A percentile compares a stretch with the other conserved stretches of the same genome.
These are phyloP conservation scores for Etheostoma nigrum DNA, from an alignment of 2,797 vertebrate species.

Conservation along the genomic window DNA sequence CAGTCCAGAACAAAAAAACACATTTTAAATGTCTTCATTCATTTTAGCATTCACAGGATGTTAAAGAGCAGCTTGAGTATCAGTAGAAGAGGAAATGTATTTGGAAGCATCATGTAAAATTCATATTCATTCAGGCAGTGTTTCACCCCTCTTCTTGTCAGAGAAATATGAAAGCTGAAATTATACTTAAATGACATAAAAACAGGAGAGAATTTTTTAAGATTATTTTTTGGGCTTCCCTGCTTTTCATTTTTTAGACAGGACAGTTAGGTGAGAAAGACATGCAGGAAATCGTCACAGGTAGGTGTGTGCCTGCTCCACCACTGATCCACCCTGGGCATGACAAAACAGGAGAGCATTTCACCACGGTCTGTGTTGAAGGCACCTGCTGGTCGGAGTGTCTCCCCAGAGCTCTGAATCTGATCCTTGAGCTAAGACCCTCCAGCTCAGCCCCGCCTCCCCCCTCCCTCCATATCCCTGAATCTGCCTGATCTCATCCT, in stretches of 20 bases:
- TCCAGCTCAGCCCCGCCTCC: not conserved
- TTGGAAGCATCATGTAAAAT: not conserved
- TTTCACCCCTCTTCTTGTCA: not conserved
- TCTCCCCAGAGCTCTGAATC: conserved; percentile 16
- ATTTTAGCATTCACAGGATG: not conserved
- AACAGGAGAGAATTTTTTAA: not conserved
- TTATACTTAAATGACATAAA: not conserved
- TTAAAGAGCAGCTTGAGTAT: not conserved
- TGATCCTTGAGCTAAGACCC: conserved; percentile 23
- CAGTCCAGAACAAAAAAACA: not conserved
- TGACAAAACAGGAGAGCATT: not conserved
- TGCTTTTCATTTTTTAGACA: too few relatives aligned
- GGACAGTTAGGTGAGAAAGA: too few relatives aligned
- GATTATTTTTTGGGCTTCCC: too few relatives aligned
- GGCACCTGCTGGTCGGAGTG: conserved; percentile 13
- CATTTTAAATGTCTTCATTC: not conserved
- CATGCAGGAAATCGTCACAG: too few relatives aligned
- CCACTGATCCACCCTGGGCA: too few relatives aligned
- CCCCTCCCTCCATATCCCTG: not conserved
- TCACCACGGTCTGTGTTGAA: not conserved
- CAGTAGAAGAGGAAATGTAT: not conserved
- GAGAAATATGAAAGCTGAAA: not conserved
- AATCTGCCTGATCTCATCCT: conserved; percentile 30
- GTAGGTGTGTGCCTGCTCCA: too few relatives aligned
- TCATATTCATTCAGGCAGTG: too few relatives aligned